These are phyloP conservation scores for Pediacus dermestoides DNA, from an alignment of 2,888 invertebrate genomes.

Conservation along the genomic window DNA sequence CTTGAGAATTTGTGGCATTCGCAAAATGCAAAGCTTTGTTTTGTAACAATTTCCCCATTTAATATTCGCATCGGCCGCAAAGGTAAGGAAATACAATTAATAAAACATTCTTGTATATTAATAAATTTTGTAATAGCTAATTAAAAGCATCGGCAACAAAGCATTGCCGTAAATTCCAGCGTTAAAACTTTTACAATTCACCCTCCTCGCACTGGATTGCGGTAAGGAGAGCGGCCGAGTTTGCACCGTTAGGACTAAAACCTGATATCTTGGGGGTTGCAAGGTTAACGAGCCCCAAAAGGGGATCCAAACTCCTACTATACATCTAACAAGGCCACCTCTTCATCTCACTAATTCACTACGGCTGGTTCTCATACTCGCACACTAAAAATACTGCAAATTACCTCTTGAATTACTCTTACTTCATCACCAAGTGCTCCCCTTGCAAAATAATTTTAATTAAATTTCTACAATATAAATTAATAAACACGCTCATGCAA, in stretches of 20 bases:
- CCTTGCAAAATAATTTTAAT: too few species aligned
- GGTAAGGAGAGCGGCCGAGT: slow-evolving; percentile 2
- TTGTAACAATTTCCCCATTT: too few species aligned
- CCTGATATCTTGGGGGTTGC: slow-evolving; percentile 7
- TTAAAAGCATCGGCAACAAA: slow-evolving; percentile 1
- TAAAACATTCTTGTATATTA: background rate
- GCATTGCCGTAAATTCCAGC: slow-evolving; percentile 2
- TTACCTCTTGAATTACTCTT: too few species aligned
- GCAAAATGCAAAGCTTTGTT: too few species aligned
- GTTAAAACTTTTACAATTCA: slow-evolving; percentile 1
- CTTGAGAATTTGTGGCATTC: too few species aligned
- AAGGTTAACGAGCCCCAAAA: slow-evolving; percentile 8
- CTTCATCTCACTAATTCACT: slow-evolving; percentile 7
- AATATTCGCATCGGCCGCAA: too few species aligned
- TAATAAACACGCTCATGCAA: too few species aligned
- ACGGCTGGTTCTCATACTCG: too few species aligned
- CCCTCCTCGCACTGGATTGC: background rate
- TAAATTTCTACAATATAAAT: too few species aligned
- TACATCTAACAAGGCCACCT: slow-evolving; percentile 2
- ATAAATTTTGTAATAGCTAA: background rate
- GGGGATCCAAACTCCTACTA: background rate
- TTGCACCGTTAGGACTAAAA: slow-evolving; percentile 2
- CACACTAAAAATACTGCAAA: background rate
- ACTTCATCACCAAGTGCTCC: too few species aligned
- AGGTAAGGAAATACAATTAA: too few species aligned